Percentiles rank a stretch among this genome's conserved stretches.
phyloP scores from a whole-genome alignment of 2,113 vertebrate genomes.

The Sitta europaea region DNA sequence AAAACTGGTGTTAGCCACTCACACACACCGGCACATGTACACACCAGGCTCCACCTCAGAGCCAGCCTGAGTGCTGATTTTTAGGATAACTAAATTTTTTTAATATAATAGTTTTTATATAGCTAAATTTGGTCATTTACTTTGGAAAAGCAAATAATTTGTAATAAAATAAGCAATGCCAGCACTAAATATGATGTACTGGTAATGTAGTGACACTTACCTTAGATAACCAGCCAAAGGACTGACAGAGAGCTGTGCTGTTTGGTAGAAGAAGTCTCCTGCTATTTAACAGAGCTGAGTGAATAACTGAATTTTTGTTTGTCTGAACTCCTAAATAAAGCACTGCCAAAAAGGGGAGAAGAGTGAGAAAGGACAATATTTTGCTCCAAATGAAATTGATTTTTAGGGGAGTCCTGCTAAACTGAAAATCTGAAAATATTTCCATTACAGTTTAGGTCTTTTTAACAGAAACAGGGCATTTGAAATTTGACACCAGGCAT shows the following conservation, averaged over 20 bases:
- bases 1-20: background rate
- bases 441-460: background rate
- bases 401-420: background rate
- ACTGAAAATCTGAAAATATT: background rate
- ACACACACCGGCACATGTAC: accelerated
- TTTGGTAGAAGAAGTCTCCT: background rate
- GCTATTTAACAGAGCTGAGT: background rate
- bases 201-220: background rate
- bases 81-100: background rate
- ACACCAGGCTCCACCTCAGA: background rate
- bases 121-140: background rate
- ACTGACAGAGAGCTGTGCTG: background rate
- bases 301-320: background rate
- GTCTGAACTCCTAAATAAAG: background rate
- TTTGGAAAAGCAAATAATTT: constrained; percentile 6
- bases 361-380: background rate
- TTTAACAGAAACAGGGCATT: background rate
- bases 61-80: background rate
- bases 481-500: background rate
- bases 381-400: background rate
- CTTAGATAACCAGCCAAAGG: constrained; percentile 14
- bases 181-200: background rate
- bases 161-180: background rate
- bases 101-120: background rate
- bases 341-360: background rate